Conservation (phyloP, 53 echinoderm and acorn worm genomes). For the Temnopleurus reevesii region DNA sequence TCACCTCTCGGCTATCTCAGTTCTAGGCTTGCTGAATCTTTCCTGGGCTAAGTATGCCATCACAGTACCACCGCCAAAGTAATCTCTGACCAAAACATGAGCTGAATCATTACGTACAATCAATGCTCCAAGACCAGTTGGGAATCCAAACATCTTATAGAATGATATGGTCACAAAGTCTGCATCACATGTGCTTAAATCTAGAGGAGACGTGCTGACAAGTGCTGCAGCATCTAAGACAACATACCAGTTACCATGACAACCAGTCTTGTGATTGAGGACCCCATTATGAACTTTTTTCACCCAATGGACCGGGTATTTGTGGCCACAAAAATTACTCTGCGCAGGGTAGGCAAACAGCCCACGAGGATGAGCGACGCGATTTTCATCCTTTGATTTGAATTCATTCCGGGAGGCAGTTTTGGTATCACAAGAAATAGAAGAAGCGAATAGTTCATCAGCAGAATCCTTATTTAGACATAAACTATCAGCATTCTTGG, state of each 20-base stretch:
- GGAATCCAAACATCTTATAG: slow-evolving; percentile 99
- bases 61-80: slow-evolving; percentile 93
- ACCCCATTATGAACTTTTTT: slow-evolving; percentile 48
- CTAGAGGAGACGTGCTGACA: slow-evolving; percentile 79
- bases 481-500: slow-evolving; percentile 62
- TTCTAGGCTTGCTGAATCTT: slow-evolving; percentile 67
- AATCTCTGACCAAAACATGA: slow-evolving; percentile 63
- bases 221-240: slow-evolving; percentile 87
- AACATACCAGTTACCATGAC: slow-evolving; percentile 76
- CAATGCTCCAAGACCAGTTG: slow-evolving; percentile 91
- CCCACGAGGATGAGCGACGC: neutral
- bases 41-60: slow-evolving; percentile 71
- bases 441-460: neutral
- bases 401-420: neutral
- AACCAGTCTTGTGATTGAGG: neutral
- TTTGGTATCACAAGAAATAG: neutral
- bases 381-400: neutral
- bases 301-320: slow-evolving; percentile 71
- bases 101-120: slow-evolving; percentile 83
- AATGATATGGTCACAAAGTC: slow-evolving; percentile 94
- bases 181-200: slow-evolving; percentile 72
- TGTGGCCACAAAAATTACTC: slow-evolving; percentile 88
- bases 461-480: slow-evolving; percentile 35
- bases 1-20: slow-evolving; percentile 74
- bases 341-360: slow-evolving; percentile 89